Conservation (phyloP, 2,888 invertebrate genomes). For the Campopleginae sp. region DNA sequence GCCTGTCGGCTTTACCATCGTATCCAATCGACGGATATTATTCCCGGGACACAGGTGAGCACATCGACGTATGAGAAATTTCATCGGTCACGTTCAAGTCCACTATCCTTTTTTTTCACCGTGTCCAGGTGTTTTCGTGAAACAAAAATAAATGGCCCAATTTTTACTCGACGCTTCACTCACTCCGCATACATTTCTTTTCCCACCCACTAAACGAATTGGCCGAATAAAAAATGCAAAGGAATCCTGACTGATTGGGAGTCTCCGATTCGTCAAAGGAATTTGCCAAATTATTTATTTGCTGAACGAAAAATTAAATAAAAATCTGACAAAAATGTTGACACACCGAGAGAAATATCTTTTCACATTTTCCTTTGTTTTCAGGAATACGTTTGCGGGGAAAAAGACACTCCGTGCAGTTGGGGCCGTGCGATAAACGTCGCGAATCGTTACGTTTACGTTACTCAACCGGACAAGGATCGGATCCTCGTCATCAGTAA, state of each 20-base stretch:
- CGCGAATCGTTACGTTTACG: constrained; percentile 89
- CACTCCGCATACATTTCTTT: not conserved
- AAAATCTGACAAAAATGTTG: constrained; percentile 11
- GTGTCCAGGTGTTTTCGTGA: constrained; percentile 16
- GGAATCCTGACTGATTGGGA: not conserved
- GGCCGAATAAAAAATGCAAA: not conserved
- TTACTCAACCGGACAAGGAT: constrained; percentile 89
- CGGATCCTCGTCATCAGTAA: constrained; percentile 90
- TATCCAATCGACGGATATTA: constrained; percentile 89
- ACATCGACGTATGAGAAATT: constrained; percentile 39
- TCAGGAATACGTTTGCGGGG: constrained; percentile 90
- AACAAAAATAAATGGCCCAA: constrained; percentile 10
- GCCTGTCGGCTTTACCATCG: constrained; percentile 89
- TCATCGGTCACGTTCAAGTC: constrained; percentile 43
- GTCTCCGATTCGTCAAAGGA: not conserved
- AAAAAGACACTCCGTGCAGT: constrained; percentile 88
- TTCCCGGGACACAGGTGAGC: constrained; percentile 88
- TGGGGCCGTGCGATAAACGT: constrained; percentile 91
- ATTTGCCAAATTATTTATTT: not conserved
- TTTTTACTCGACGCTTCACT: not conserved
- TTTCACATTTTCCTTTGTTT: constrained; percentile 37
- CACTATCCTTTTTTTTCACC: not conserved
- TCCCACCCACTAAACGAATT: not conserved
- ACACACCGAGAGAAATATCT: not conserved
- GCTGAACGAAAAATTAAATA: not conserved